A percentile compares a stretch with the other conserved stretches of the same genome.
Evolutionary conservation across 2,113 vertebrate genomes (phyloP).

Genomic region (Erpornis zantholeuca): DNA sequence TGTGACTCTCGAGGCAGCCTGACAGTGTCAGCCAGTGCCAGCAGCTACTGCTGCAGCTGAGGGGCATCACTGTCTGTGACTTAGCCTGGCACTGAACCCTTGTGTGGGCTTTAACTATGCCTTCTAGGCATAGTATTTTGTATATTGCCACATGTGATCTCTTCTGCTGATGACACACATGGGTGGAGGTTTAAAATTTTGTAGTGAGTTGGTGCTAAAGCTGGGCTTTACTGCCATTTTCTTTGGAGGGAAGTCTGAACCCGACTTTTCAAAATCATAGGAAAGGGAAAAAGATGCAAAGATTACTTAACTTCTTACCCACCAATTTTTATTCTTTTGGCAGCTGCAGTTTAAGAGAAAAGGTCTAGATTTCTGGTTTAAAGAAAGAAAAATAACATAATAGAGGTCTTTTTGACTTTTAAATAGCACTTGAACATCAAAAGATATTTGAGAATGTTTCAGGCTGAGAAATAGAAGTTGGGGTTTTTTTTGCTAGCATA

Average conservation of each 20-base stretch:
- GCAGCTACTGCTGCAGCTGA: background rate
- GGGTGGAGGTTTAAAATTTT: background rate
- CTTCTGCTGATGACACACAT: accelerated
- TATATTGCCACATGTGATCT: accelerated
- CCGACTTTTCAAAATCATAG: background rate
- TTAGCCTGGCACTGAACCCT: background rate
- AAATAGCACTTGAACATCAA: background rate
- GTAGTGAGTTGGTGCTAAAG: background rate
- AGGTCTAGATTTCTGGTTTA: background rate
- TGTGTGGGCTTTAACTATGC: accelerated
- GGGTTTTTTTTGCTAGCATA: background rate
- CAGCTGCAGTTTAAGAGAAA: background rate
- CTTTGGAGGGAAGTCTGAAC: background rate
- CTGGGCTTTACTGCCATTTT: background rate
- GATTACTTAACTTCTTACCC: background rate
- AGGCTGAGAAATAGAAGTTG: background rate
- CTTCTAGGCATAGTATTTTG: background rate
- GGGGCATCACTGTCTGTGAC: background rate
- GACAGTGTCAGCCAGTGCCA: background rate
- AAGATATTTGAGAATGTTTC: background rate
- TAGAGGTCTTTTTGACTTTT: background rate
- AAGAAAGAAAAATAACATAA: background rate
- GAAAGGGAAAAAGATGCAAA: background rate
- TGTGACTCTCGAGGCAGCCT: background rate
- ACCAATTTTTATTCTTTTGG: background rate